Base-by-base conservation (phyloP, 2,113 vertebrate genomes). In the Pituophis catenifer region DNA sequence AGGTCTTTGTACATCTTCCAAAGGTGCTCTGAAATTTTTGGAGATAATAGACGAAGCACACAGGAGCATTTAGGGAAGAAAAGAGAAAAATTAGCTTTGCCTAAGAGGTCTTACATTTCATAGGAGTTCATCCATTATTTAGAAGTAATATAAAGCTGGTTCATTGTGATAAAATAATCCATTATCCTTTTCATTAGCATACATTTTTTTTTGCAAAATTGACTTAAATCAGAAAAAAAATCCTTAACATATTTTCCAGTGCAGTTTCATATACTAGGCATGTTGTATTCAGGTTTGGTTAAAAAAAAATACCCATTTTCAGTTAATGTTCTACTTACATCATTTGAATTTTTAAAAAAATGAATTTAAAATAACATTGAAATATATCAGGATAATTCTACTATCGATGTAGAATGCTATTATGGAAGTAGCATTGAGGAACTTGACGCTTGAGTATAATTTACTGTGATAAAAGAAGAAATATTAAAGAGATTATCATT, bases 341-440 rank as follows among this genome's bases (percentile, higher is more conserved):
- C 57, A 38, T 48, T 86, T 91, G 21, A 55, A 86, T n/a, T n/a
- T 59, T 86, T 1, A 26, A 3, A 48, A 59, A 50, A 91, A 10
- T 19, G 8, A 52, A 15, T 26, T 89, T 62, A 90, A 62, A 90
- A 90, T 38, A 90, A 24, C 15, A 62, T 29, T 50, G 44, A 10
- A 90, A 70, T 89, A 70, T 48, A 52, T 94, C 93, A 50, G 94
- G 92, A 92, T 65, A 62, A 62, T 26, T 1, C 89, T 54, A 93
- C 29, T n/a, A 7, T 70, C 12, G 94, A 57, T 86, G 59, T 0
- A 1, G 90, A 19, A 58, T 93, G 94, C 92, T n/a, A 94, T 50
- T 88, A n/a, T 23, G 93, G 17, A 93, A 94, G 50, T 93, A 29
- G 52, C n/a, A n/a, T n/a, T n/a, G n/a, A n/a, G 17, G 58, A 70